Base-by-base conservation (phyloP, 2,113 vertebrate genomes). In the Alethe diademata region DNA sequence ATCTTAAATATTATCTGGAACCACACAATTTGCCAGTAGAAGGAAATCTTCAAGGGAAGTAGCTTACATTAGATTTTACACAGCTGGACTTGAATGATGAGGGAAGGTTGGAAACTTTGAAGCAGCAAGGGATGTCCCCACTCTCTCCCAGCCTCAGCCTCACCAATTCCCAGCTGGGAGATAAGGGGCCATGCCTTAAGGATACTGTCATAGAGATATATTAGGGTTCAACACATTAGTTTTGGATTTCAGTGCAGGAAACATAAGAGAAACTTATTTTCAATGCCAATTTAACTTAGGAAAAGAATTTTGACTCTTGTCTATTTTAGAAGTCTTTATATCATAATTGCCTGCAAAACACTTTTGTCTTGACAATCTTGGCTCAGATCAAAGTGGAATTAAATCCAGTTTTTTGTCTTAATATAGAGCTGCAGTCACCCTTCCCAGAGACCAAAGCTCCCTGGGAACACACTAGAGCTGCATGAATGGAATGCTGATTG, bases 401-500 rank as follows among this genome's bases (percentile, higher is more conserved):
- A 75, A 91, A 89, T 33, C 47, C 48, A 33, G 2, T 14, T 71
- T 86, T 88, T 85, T 61, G 40, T 91, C 78, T 88, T 65, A 40
- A 80, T 75, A 75, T 43, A 91, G 78, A 76, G 35, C 50, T 72
- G 65, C 42, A 42, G 26, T 66, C 66, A 50, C 33, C 38, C 73
- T 81, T 87, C 74, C 47, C 3, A 91, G 40, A 81, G 58, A 87
- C 56, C 35, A 71, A 53, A 89, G 70, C 64, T 93, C 66, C 78
- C 75, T 67, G 57, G 47, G 48, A 82, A 42, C 56, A 70, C 82
- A 74, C 22, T 14, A 23, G 18, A 90, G 78, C 50, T 54, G 25
- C 38, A 60, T 87, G 62, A 95, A 96, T 78, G 45, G 81, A 87
- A 90, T 82, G 87, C 87, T 92, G 65, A 95, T 90, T 95, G 73